Evolutionary conservation across 2,797 vertebrate species (phyloP).

Genomic region (Cephalopachus bancanus): DNA sequence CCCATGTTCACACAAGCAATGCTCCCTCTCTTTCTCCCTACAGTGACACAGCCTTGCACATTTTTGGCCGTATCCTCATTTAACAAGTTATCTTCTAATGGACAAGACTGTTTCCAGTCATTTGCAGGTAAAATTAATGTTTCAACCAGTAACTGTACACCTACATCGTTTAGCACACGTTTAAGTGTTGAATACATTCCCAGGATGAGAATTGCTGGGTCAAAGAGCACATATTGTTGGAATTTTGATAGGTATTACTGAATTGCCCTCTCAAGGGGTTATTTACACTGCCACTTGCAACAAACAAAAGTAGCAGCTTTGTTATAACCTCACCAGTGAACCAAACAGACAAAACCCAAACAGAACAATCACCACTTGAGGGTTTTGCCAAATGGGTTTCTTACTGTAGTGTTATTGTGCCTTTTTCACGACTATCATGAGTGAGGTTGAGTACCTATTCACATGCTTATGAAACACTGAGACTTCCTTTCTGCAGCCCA

Average conservation of each 20-base stretch:
- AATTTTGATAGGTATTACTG: background rate
- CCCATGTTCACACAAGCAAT: background rate
- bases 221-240: background rate
- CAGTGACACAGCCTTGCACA: background rate
- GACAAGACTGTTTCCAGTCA: background rate
- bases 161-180: background rate
- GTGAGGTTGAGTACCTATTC: background rate
- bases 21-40: background rate
- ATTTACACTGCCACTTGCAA: background rate
- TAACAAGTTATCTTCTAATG: background rate
- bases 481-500: background rate
- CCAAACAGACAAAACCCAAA: background rate
- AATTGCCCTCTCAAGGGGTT: background rate
- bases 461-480: background rate
- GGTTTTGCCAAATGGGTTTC: background rate
- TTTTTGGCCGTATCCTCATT: background rate
- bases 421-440: background rate
- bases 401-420: background rate
- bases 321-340: background rate
- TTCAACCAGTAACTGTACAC: background rate
- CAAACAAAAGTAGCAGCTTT: background rate
- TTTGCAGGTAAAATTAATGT: conserved; percentile 41
- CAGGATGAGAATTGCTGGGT: background rate
- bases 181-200: background rate
- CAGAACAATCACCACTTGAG: background rate